Base-by-base conservation (phyloP, 2,888 invertebrate species). In the Orthonevra nobilis region DNA sequence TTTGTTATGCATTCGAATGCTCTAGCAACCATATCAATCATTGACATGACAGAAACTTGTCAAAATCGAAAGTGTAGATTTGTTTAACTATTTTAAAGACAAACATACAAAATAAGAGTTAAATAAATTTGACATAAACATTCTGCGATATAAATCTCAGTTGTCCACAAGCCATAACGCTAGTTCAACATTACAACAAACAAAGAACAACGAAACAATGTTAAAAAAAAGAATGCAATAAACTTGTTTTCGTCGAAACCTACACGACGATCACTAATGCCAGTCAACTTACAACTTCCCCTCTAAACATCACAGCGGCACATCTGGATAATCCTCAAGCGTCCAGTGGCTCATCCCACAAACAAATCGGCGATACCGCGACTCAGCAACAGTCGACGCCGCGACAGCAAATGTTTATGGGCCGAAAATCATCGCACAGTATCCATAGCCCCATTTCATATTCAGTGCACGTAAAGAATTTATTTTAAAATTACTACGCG, bases 381-480 rank as follows among this genome's bases (percentile, higher is more conserved):
- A n/a, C 40, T 50, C n/a, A n/a, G n/a, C n/a, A n/a, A n/a, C n/a
- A n/a, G n/a, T n/a, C n/a, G n/a, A n/a, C n/a, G n/a, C n/a, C 60
- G 44, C 75, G 63, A 77, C 70, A 70, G 70, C 63, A 44, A 68
- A 64, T 50, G 63, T 70, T 70, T 77, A 77, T 63, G 70, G 19
- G 50, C 58, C 70, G 38, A 77, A 75, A 77, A 52, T 32, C 70
- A 64, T 64, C 48, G 66, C 50, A 26, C 26, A 46, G 66, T 52
- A 56, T 58, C 69, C 63, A 54, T 26, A 61, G 10, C 63, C 9
- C 28, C 38, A 58, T 56, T 77, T 77, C 63, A 77, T 77, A 77
- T 77, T 77, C 75, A 36, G 28, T 63, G 70, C 75, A 77, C 75
- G 75, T 64, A 77, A 77, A 64, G 70, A 77, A 70, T 77, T 77